These are phyloP conservation scores for Hydrophis major DNA, from an alignment of 2,797 vertebrate genomes.

Conservation along the genomic window DNA sequence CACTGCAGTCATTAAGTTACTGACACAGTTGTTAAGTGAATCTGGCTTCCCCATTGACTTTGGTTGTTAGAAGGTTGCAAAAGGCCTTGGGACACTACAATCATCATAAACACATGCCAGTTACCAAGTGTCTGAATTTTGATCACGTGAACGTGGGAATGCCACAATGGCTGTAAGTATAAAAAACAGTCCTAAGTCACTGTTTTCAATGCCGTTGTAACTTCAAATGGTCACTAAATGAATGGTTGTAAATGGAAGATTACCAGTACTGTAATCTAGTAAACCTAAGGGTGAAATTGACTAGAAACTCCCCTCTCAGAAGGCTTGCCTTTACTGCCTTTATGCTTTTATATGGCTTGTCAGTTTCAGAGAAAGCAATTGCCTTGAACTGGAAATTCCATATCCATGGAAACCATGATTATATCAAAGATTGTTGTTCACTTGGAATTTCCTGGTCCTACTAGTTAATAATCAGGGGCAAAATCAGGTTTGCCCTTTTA, in stretches of 20 bases:
- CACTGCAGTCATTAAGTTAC: background rate
- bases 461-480: background rate
- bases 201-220: too few species aligned
- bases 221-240: background rate
- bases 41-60: background rate
- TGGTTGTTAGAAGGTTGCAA: background rate
- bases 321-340: background rate
- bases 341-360: background rate
- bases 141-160: too few species aligned
- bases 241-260: background rate
- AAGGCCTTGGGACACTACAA: background rate
- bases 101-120: too few species aligned
- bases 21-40: background rate
- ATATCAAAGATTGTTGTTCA: background rate
- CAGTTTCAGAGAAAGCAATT: background rate
- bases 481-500: background rate
- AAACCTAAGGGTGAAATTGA: background rate
- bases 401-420: background rate
- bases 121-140: too few species aligned
- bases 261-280: background rate
- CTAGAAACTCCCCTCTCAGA: background rate
- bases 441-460: background rate
- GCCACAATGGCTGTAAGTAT: too few species aligned
- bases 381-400: background rate
- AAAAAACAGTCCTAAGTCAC: too few species aligned